Base-by-base conservation (phyloP, 1,140 invertebrate species). In the Meloidogyne exigua region DNA sequence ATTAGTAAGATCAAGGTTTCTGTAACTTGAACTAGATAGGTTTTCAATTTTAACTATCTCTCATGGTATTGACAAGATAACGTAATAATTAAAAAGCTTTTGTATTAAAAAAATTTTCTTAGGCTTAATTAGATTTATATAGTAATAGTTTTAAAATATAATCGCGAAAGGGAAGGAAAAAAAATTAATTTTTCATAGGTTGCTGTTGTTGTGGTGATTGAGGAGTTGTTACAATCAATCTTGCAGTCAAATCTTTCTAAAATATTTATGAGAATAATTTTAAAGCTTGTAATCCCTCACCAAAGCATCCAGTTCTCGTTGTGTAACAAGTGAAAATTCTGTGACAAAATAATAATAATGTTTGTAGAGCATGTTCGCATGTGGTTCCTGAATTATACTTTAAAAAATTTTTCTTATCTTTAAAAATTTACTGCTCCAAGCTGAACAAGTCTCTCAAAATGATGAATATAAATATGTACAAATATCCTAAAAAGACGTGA, bases 391-490 rank as follows among this genome's bases (percentile, higher is more conserved):
- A 66, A 90, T 21, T 77, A 21, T 71, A 70, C 26, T 18, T 28
- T 36, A 76, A 76, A 76, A 21, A 69, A 15, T 12, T 68, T 32
- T 32, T 18, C 26, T 42, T 0, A 18, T 23, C 15, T 74, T 32
- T 44, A 66, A 69, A 72, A 73, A 88, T 88, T 92, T 91, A 95
- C 93, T 49, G 94, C 94, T 85, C 93, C 93, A 83, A 95, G 92
- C 28, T 92, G 91, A 39, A 94, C 91, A 78, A 96, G 91, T 84
- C 93, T 91, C 88, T 96, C 94, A 90, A 96, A 96, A 89, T 96
- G 94, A 89, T 96, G 94, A 80, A 96, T 95, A 87, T 96, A 96
- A n/a, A 96, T 93, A 89, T 96, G 94, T 1, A 96, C 94, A 89
- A 96, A 96, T 1, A 96, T 94, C 83, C 94, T 89, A 87, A 95